Evolutionary conservation across 2,888 invertebrate species (phyloP).

Genomic region (Brenthis daphne): DNA sequence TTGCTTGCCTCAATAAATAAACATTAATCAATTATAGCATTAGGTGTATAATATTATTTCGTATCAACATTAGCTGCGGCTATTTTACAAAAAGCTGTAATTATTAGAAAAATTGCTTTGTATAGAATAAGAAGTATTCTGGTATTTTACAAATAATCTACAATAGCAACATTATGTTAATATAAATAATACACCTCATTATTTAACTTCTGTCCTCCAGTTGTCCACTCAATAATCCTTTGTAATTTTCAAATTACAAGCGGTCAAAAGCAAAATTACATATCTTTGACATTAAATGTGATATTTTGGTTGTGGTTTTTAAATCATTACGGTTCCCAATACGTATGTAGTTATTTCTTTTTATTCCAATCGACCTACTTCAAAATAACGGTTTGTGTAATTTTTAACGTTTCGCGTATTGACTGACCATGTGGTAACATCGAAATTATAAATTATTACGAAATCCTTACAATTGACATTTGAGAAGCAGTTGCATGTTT

Average conservation of each 20-base stretch:
- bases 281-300: constrained; percentile 30
- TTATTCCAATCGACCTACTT: constrained; percentile 20
- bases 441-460: constrained; percentile 8
- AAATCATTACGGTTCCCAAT: constrained; percentile 17
- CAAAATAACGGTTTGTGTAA: constrained; percentile 7
- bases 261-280: constrained; percentile 26
- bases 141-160: neutral
- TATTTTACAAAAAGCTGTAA: no score
- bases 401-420: constrained; percentile 6
- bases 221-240: constrained; percentile 31
- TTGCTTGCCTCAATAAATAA: no score
- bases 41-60: no score
- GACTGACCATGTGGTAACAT: constrained; percentile 15
- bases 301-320: constrained; percentile 38
- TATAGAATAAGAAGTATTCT: no score
- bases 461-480: constrained; percentile 3
- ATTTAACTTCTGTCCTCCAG: constrained; percentile 29
- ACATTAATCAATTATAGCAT: no score
- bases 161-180: neutral
- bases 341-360: constrained; percentile 4
- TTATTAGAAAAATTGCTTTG: neutral
- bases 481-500: constrained; percentile 9
- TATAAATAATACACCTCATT: constrained; percentile 3
- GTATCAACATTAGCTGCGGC: no score
- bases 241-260: constrained; percentile 16